Conservation (phyloP, 2,888 invertebrate species). For the Rutpela maculata region DNA sequence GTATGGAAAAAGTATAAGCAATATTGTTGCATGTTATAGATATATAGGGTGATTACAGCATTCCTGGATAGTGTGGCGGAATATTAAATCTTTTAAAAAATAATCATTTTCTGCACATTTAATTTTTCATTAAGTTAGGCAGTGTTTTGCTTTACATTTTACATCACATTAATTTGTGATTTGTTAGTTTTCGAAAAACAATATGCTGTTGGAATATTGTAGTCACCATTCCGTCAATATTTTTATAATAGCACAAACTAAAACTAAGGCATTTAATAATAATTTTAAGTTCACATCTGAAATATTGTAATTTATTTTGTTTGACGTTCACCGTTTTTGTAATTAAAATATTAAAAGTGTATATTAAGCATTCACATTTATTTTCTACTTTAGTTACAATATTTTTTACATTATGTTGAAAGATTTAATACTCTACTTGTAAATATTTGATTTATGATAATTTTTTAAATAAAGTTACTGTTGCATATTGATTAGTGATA, state of each 20-base stretch:
- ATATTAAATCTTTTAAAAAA: conserved; percentile 9
- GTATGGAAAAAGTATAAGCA: conserved; percentile 33
- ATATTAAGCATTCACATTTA: conserved; percentile 44
- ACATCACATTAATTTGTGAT: background rate
- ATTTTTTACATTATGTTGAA: conserved; percentile 43
- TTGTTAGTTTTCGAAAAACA: background rate
- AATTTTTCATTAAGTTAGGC: too few relatives aligned
- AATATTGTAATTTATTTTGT: conserved; percentile 33
- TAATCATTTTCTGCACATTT: background rate
- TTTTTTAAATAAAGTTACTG: conserved; percentile 44
- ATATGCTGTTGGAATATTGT: conserved; percentile 21
- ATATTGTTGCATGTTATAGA: conserved; percentile 27
- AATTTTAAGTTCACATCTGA: conserved; percentile 31
- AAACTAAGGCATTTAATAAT: conserved; percentile 40
- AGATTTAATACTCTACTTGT: conserved; percentile 51
- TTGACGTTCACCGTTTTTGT: conserved; percentile 30
- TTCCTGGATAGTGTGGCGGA: background rate
- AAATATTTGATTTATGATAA: conserved; percentile 48
- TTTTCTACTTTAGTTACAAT: conserved; percentile 37
- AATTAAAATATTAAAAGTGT: conserved; percentile 30
- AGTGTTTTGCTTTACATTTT: background rate
- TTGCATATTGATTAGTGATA: conserved; percentile 56
- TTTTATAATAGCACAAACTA: conserved; percentile 35
- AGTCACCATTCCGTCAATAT: conserved; percentile 20
- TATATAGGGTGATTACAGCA: conserved; percentile 28